These are phyloP conservation scores for Papilio helenus DNA, from an alignment of 1,140 invertebrate genomes.

Conservation along the genomic window DNA sequence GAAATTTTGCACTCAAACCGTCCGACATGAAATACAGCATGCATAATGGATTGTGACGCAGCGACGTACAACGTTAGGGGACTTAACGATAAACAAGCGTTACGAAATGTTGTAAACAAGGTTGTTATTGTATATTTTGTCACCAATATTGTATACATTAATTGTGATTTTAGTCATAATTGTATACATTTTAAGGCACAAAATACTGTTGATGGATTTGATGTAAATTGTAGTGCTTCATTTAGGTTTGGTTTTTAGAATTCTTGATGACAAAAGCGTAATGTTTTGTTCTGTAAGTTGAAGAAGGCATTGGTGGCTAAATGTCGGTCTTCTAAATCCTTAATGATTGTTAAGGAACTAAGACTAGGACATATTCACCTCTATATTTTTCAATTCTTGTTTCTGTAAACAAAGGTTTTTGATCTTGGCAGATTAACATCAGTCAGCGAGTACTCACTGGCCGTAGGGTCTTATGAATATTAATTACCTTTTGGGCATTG, in stretches of 20 bases:
- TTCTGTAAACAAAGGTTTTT: neutral
- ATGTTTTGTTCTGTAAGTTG: neutral
- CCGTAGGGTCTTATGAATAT: conserved; percentile 3
- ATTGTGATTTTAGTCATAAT: neutral
- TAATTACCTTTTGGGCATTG: conserved; percentile 3
- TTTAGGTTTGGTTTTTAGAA: neutral
- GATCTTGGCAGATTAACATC: neutral
- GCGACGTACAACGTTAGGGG: neutral
- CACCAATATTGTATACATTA: neutral
- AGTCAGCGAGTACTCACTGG: neutral
- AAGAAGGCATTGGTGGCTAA: neutral
- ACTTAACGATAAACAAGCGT: conserved; percentile 11
- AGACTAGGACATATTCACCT: neutral
- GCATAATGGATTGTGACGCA: conserved; percentile 21
- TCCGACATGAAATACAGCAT: conserved; percentile 27
- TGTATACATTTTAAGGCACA: neutral
- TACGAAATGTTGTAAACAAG: neutral
- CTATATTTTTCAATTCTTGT: neutral
- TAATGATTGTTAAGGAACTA: too few species aligned
- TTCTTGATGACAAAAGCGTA: neutral
- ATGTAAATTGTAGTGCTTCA: neutral
- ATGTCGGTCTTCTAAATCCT: too few species aligned
- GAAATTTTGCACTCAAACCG: conserved; percentile 33
- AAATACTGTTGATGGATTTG: neutral
- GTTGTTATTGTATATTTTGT: neutral